A percentile compares a stretch with the other conserved stretches of the same genome.
Evolutionary conservation across 2,888 invertebrate species (phyloP).

Genomic region (Synanthedon myopaeformis): DNA sequence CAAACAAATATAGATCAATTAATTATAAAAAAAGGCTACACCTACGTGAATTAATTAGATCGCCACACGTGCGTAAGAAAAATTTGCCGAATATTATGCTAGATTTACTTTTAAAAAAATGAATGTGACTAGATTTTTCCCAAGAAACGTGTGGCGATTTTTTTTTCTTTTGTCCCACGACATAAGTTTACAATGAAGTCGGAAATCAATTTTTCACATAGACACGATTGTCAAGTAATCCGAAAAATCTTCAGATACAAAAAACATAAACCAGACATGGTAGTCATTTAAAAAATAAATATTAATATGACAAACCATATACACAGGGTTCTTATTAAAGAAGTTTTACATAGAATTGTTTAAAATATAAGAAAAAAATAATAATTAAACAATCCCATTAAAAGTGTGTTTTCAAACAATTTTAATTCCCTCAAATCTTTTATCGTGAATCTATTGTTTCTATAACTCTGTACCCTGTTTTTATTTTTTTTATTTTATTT

Average conservation of each 20-base stretch:
- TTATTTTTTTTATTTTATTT: slow-evolving; percentile 14
- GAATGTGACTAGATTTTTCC: slow-evolving; percentile 19
- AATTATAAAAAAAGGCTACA: not conserved
- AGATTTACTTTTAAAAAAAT: not conserved
- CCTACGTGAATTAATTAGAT: not conserved
- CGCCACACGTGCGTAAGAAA: slow-evolving; percentile 3
- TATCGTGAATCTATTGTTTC: not conserved
- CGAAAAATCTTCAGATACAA: too few species aligned
- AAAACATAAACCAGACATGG: too few species aligned
- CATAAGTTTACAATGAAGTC: not conserved
- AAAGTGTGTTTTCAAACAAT: too few species aligned
- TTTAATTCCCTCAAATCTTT: not conserved
- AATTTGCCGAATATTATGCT: slow-evolving; percentile 6
- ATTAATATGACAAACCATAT: too few species aligned
- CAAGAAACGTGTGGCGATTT: slow-evolving; percentile 12
- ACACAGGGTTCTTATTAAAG: too few species aligned
- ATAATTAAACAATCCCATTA: too few species aligned
- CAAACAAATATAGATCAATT: too few species aligned
- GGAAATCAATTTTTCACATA: too few species aligned
- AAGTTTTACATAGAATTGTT: too few species aligned
- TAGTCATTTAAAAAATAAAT: too few species aligned
- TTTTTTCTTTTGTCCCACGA: not conserved
- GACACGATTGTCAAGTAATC: too few species aligned
- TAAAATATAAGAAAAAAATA: too few species aligned
- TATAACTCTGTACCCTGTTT: slow-evolving; percentile 33